Base-by-base conservation (phyloP, 2,888 invertebrate species). In the Macaria liturata region DNA sequence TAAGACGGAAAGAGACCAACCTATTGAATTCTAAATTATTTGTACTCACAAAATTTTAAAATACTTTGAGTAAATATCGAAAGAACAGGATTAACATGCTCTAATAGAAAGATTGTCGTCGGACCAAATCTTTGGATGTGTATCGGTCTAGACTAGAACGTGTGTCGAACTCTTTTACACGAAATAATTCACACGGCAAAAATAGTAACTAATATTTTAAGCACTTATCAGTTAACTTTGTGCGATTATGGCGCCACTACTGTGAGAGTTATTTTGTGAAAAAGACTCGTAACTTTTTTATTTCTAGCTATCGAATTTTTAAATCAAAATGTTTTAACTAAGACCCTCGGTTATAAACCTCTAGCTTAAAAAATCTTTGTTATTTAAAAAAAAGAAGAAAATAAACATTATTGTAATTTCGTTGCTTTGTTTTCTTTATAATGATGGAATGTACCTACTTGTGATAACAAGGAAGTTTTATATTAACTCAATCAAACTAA, bases 351-450 rank as follows among this genome's bases (percentile, higher is more conserved):
- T 89, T 89, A 75, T 80, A 74, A 88, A 89, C 88, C 86, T 86
- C 72, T 86, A 89, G 86, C 86, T 86, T 84, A 75, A 66, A 20
- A 49, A 81, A 80, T 88, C 81, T 87, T 88, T 88, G 87, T 90
- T 91, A 89, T 85, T 84, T 88, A 81, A 83, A 82, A 84, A n/a
- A 83, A 82, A 84, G 83, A 74, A 75, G 79, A 81, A 81, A 85
- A 84, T 86, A 88, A 88, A 88, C 71, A 80, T 85, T 84, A 87
- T 83, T 90, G 89, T 90, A 88, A 78, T 64, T 76, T 51, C 32
- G 37, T 69, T 56, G 46, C 46, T 40, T 60, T 67, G 69, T 62
- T 64, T 67, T 44, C 7, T 31, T 42, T 37, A 20, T 20, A 20
- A 20, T 20, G 2, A 20, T 20, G 20, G 20, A 20, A 20, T 20